Evolutionary conservation across 2,888 invertebrate genomes (phyloP).

Genomic region (Andrena flavipes): DNA sequence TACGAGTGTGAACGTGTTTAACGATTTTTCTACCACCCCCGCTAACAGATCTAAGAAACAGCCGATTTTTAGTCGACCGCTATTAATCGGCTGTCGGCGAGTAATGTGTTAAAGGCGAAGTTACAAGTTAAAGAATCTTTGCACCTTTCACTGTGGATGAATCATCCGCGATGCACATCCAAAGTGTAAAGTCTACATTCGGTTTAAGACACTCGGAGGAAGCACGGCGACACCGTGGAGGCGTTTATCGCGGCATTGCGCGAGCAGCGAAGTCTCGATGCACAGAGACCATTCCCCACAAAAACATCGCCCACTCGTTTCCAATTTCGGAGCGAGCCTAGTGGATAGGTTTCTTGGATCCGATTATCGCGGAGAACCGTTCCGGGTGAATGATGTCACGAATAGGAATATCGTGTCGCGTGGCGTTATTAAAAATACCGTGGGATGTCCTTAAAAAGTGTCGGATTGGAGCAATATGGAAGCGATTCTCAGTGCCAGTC

Average conservation of each 20-base stretch:
- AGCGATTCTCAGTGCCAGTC: no score
- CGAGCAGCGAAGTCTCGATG: slow-evolving; percentile 17
- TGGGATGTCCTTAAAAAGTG: not conserved
- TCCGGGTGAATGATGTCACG: slow-evolving; percentile 44
- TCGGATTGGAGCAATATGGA: not conserved
- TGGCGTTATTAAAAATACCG: not conserved
- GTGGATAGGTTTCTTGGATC: slow-evolving; percentile 56
- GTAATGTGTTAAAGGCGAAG: no score
- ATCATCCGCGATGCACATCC: no score
- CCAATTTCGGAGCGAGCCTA: slow-evolving; percentile 67
- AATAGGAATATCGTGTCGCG: not conserved
- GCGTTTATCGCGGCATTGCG: slow-evolving; percentile 35
- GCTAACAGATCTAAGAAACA: no score
- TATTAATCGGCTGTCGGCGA: no score
- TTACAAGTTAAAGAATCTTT: no score
- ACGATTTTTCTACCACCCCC: no score
- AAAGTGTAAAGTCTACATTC: no score
- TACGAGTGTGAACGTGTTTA: no score
- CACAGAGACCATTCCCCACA: slow-evolving; percentile 58
- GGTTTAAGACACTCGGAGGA: not conserved
- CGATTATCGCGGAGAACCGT: slow-evolving; percentile 44
- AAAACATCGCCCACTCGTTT: slow-evolving; percentile 65
- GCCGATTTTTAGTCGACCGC: no score
- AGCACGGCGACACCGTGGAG: slow-evolving; percentile 18
- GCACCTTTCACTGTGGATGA: no score